These are phyloP conservation scores for Symphodus melops DNA, from an alignment of 2,113 vertebrate species.

Conservation along the genomic window DNA sequence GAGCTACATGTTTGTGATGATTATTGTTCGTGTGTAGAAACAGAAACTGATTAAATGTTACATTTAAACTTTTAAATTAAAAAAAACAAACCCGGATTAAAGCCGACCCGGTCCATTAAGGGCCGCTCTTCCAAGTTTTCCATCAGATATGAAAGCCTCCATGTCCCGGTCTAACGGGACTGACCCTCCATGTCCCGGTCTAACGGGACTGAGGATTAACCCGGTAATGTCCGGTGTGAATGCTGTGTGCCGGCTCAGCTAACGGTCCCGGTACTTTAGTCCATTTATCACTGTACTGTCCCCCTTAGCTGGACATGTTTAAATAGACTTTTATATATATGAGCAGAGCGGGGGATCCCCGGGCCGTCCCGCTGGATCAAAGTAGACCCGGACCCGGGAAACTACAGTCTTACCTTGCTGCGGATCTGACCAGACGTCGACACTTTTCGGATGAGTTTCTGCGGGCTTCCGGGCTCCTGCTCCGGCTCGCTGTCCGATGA, in stretches of 20 bases:
- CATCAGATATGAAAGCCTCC: too few relatives aligned
- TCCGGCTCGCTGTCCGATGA: conserved; percentile 96
- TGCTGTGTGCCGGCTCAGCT: not conserved
- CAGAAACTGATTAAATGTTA: not conserved
- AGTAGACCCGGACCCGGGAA: not conserved
- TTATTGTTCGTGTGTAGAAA: not conserved
- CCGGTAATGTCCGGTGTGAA: rapidly evolving
- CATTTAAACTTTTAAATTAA: not conserved
- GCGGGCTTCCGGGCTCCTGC: conserved; percentile 91
- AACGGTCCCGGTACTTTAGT: not conserved
- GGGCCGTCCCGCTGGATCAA: too few relatives aligned
- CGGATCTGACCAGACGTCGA: conserved; percentile 96
- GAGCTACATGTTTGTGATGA: not conserved
- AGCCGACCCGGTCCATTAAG: rapidly evolving
- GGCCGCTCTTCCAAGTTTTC: rapidly evolving
- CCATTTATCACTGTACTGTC: too few relatives aligned
- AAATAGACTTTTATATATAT: too few relatives aligned
- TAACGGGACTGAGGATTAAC: not conserved
- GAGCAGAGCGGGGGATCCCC: too few relatives aligned
- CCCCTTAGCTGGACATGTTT: too few relatives aligned
- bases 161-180: too few relatives aligned
- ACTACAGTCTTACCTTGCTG: conserved; percentile 87
- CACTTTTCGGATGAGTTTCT: conserved; percentile 96
- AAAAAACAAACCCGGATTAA: not conserved
- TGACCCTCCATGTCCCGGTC: too few relatives aligned